Evolutionary conservation across 2,113 vertebrate genomes (phyloP), one percentile per base, ranked within the genome.

Genomic region (Motacilla tschutschensis): DNA sequence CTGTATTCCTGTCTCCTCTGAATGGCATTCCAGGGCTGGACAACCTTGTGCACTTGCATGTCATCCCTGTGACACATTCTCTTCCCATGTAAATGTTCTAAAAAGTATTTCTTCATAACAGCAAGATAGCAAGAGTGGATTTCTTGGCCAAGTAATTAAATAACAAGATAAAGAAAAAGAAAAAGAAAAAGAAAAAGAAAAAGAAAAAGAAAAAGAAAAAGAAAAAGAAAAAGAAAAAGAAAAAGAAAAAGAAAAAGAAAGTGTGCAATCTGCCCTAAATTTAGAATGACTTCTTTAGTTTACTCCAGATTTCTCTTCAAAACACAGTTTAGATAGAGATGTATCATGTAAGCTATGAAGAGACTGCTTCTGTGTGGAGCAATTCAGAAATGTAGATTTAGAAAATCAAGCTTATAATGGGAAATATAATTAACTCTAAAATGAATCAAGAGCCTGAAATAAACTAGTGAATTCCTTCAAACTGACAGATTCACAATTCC

Each of bases 1-100:
- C 18, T 33, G 10, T 15, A 16, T 20, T 36, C 7, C 17, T 57
- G 25, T 28, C 16, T 55, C 6, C 31, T 64, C 29, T 26, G 57
- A 69, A 24, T 21, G 31, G 8, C 0, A 0, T 14, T 3, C 2
- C 25, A 25, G n/a, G 33, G 47, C 57, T 62, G 65, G 72, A 47
- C 54, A 54, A 44, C 20, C 6, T 50, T 21, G 29, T 25, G n/a
- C 28, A 25, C 53, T 73, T 66, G 15, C 19, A 18, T 85, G 66
- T 66, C 24, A 12, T 25, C 33, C 16, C 38, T 21, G 28, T 48
- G 69, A 38, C 16, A 24, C 10, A 22, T 48, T 74, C 18, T 48
- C 28, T 28, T 88, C 70, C 54, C 54, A 46, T 1, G 2, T 40
- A 83, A 72, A 67, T 25, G 16, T 41, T 54, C 35, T 50, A 29